phyloP scores from a whole-genome alignment of 1,140 invertebrate species.

The Monomorium pharaonis region DNA sequence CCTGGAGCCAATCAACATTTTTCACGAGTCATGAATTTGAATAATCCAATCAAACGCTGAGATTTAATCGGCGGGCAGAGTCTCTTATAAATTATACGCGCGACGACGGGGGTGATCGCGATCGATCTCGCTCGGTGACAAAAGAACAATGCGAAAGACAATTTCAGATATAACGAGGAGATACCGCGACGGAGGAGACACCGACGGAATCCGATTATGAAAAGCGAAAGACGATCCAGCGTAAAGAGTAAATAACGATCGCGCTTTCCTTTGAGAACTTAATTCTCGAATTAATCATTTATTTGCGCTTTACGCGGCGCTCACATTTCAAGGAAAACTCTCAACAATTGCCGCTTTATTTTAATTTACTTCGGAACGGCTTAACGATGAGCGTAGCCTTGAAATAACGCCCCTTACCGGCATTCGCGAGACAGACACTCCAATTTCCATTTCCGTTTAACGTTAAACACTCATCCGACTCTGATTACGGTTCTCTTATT shows the following conservation, averaged over 20 bases:
- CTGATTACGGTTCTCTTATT: background rate
- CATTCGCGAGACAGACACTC: background rate
- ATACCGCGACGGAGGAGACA: constrained; percentile 23
- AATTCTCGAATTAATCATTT: constrained; percentile 50
- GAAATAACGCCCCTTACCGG: constrained; percentile 10
- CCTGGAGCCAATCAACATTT: background rate
- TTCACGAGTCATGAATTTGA: constrained; percentile 14
- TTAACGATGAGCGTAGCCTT: constrained; percentile 19
- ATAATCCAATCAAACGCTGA: constrained; percentile 20
- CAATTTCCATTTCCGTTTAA: constrained; percentile 33
- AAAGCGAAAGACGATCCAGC: constrained; percentile 23
- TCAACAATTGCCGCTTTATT: constrained; percentile 15
- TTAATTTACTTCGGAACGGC: constrained; percentile 16
- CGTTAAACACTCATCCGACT: constrained; percentile 1
- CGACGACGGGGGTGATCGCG: background rate
- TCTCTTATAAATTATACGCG: constrained; percentile 8
- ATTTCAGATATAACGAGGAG: constrained; percentile 6
- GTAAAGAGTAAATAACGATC: constrained; percentile 36
- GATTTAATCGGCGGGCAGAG: background rate
- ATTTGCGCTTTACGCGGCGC: background rate
- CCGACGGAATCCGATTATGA: constrained; percentile 54
- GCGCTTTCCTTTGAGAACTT: constrained; percentile 22
- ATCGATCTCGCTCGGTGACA: background rate
- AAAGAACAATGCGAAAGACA: constrained; percentile 18
- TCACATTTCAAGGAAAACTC: background rate